These are phyloP conservation scores for Perdita meconis DNA, from an alignment of 2,888 invertebrate species.

Conservation along the genomic window DNA sequence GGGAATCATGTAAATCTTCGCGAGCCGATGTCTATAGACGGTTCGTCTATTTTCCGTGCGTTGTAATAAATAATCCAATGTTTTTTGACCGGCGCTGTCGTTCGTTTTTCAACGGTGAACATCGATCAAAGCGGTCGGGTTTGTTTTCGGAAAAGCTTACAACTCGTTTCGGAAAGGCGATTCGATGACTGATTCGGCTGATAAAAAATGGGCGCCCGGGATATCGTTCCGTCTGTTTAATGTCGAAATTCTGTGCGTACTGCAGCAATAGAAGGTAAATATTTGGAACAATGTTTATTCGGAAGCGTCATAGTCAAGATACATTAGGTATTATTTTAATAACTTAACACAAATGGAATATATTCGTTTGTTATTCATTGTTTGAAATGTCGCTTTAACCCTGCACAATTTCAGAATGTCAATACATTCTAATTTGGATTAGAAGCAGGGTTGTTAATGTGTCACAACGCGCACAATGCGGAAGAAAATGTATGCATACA, in stretches of 20 bases:
- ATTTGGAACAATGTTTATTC: neutral
- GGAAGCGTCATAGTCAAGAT: neutral
- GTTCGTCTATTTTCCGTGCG: slow-evolving; percentile 36
- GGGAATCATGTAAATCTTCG: slow-evolving; percentile 47
- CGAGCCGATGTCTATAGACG: slow-evolving; percentile 35
- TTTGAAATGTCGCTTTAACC: neutral
- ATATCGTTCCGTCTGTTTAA: slow-evolving; percentile 5
- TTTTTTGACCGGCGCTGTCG: neutral
- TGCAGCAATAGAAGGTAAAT: neutral
- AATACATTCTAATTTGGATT: neutral
- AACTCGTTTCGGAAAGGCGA: neutral
- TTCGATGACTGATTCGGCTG: slow-evolving; percentile 1
- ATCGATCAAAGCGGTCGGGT: slow-evolving; percentile 40
- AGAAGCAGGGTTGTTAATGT: neutral
- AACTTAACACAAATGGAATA: too few relatives aligned
- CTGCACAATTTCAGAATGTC: neutral
- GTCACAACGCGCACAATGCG: neutral
- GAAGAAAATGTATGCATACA: neutral
- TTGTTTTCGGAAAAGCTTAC: slow-evolving; percentile 39
- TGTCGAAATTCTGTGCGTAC: slow-evolving; percentile 2
- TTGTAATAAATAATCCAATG: slow-evolving; percentile 45
- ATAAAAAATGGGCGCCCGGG: neutral
- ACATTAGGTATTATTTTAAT: neutral
- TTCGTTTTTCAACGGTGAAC: neutral
- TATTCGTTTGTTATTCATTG: neutral